Evolutionary conservation across 1,140 invertebrate genomes (phyloP), one percentile per base, ranked within the genome.

Genomic region (Frieseomelitta varia): DNA sequence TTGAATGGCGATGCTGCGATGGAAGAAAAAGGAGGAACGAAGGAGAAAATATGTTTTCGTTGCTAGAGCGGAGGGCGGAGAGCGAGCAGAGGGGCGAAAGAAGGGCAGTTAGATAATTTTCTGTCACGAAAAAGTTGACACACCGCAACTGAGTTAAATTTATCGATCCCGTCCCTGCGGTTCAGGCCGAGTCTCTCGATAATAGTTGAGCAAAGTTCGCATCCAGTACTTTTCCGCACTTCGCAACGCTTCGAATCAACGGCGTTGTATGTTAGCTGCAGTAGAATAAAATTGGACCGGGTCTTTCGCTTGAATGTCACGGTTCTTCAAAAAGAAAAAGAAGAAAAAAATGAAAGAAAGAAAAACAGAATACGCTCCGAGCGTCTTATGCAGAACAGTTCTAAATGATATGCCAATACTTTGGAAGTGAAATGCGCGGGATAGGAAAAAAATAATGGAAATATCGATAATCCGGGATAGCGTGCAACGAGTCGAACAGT

Each of bases 31-130:
- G 71, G 10, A 58, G 39, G 74, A 74, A 55, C 58, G 58, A 47
- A 88, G 58, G 30, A 68, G 79, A 80, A 81, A 88, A 71, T 78
- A 79, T 79, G 56, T 79, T 87, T 85, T 73, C 81, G 76, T 72
- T 51, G 12, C 27, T 39, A 15, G 51, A 61, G 21, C 39, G n/a
- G 1, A 6, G 4, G 2, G 24, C 4, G 14, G 24, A 21, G 6
- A 8, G 2, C 14, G 11, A 0, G 19, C 27, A 34, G 27, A 0
- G 55, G 1, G n/a, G n/a, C 56, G 78, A 69, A 81, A 74, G 55
- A 21, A 61, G 53, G 72, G 30, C 67, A 79, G 82, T 84, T 79
- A 56, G 82, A 72, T 84, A 84, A 79, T 84, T n/a, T n/a, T 72
- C 77, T 55, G 67, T 63, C 82, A 27, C 67, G 76, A 47, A 47